phyloP scores from a whole-genome alignment of 1,140 invertebrate species.

The Eciton burchellii region DNA sequence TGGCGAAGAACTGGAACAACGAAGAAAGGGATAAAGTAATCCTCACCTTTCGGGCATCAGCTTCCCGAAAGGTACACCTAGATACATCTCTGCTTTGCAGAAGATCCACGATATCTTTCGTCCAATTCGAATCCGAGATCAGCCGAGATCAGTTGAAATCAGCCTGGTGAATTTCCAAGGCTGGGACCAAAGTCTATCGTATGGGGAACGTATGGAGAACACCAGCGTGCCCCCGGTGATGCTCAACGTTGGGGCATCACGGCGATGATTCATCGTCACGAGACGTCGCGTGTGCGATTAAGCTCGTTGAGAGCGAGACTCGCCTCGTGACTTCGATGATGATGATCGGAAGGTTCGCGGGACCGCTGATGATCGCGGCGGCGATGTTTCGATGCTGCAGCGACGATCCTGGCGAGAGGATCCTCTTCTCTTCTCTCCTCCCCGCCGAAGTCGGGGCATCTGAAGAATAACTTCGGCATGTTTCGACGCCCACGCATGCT shows the following conservation, averaged over 20 bases:
- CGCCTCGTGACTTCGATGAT: slow-evolving; percentile 45
- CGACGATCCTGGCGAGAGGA: not conserved
- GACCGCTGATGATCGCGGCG: slow-evolving; percentile 34
- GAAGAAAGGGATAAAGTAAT: too few species aligned
- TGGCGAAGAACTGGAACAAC: too few species aligned
- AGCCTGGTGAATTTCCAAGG: too few species aligned
- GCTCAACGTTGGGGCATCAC: not conserved
- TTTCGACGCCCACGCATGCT: not conserved
- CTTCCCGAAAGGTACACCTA: too few species aligned
- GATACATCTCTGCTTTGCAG: too few species aligned
- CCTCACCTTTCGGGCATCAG: too few species aligned
- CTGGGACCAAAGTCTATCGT: slow-evolving; percentile 16
- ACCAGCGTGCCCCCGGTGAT: not conserved
- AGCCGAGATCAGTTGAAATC: too few species aligned
- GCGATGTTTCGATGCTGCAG: not conserved
- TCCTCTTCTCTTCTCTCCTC: too few species aligned
- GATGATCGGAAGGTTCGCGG: slow-evolving; percentile 9
- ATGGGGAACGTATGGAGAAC: slow-evolving; percentile 40
- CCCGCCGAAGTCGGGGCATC: too few species aligned
- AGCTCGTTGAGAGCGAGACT: slow-evolving; percentile 67
- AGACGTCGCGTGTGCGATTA: slow-evolving; percentile 70
- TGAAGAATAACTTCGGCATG: not conserved
- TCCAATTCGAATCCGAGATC: too few species aligned
- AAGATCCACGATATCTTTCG: too few species aligned
- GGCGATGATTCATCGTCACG: slow-evolving; percentile 67